Evolutionary conservation across 2,888 invertebrate genomes (phyloP), one percentile per base, ranked within the genome.

Genomic region (Leptopilina myrica): DNA sequence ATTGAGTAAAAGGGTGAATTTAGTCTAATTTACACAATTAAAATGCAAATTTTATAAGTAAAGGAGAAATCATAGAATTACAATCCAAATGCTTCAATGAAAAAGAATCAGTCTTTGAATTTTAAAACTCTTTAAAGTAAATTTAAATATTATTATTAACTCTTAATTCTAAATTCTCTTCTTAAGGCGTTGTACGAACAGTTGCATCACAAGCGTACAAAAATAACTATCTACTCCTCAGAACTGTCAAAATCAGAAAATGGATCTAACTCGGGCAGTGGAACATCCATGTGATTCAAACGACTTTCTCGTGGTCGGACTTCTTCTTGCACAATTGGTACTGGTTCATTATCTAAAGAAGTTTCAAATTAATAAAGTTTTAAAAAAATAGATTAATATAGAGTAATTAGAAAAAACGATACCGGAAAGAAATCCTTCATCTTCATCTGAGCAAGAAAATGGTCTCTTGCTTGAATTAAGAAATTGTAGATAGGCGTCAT

Each of bases 401-500:
- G 20, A 76, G n/a, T 15, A 53, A 33, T 12, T 20, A 73, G 53
- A 64, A 20, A 64, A 26, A n/a, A 49, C 4, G 11, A 1, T 84
- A 88, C 88, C 88, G 79, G 86, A 88, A 15, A 76, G 77, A 81
- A 87, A 83, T 59, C 84, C 84, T 75, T 86, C 85, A 62, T 88
- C 85, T 66, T 86, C 83, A 49, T 65, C 76, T 12, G 67, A 66
- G 6, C 79, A 64, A 64, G 78, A 53, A 53, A 69, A 11, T 26
- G n/a, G 76, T 76, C 53, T 64, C 15, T 81, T 81, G 66, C 49
- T 76, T 26, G 77, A 75, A 59, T 49, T 80, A 3, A 84, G 9
- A 26, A 26, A 76, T 49, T 53, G 9, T 80, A 78, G 26, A 43
- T 86, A 84, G 9, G 26, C 56, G 9, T 53, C 53, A 64, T 82